Conservation (phyloP, 2,888 invertebrate species). For the Cephus pulcher region DNA sequence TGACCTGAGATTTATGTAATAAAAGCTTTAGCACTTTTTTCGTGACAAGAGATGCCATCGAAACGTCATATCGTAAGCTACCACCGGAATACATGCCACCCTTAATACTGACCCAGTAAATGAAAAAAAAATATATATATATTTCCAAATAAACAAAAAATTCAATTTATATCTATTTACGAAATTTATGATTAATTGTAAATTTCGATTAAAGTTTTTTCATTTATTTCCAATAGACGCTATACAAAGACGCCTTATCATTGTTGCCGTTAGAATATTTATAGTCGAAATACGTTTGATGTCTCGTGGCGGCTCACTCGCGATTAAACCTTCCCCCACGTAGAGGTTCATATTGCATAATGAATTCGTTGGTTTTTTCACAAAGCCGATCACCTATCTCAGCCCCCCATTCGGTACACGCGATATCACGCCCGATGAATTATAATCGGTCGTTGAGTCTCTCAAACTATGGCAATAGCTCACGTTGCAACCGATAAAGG, state of each 20-base stretch:
- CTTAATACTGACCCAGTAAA: background rate
- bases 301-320: background rate
- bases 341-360: slow-evolving; percentile 4
- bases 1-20: slow-evolving; percentile 13
- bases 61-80: background rate
- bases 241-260: too few relatives aligned
- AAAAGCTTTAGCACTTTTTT: slow-evolving; percentile 11
- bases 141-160: background rate
- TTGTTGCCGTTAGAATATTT: background rate
- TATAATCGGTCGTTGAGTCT: slow-evolving; percentile 7
- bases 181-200: background rate
- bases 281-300: background rate
- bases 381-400: slow-evolving; percentile 2
- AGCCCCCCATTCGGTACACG: background rate
- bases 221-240: too few relatives aligned
- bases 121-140: background rate
- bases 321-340: background rate
- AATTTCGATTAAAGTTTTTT: background rate
- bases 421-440: background rate
- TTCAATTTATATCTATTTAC: background rate
- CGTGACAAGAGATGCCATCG: background rate
- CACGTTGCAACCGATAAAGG: background rate
- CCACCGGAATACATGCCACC: background rate
- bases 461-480: background rate
- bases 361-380: slow-evolving; percentile 17